Evolutionary conservation across 2,113 vertebrate genomes (phyloP), one percentile per base, ranked within the genome.

Genomic region (Leiothrix lutea): DNA sequence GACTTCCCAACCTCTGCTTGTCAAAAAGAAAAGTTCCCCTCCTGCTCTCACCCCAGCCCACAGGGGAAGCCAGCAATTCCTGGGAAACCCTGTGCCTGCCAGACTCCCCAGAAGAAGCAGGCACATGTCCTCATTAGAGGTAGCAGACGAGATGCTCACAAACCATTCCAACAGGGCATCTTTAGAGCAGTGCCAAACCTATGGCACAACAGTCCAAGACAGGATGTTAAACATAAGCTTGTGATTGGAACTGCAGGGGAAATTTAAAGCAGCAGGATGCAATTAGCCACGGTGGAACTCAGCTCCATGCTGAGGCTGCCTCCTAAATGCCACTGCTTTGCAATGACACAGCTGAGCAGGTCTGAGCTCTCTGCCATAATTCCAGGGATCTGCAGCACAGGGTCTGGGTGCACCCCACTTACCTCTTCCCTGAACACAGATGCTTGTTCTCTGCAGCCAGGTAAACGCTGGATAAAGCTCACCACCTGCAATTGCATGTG

Each of bases 371-470:
- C 81, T 40, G 79, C 57, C 3, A 0, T 2, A 21, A 35, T 13
- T 57, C 40, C 71, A 48, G 35, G 35, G 48, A n/a, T 47, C 28
- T 38, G 45, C 54, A 66, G 61, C 77, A 58, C 38, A 31, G 56
- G 40, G 8, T 2, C 23, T 19, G 42, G 54, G 50, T 47, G 60
- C 64, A 12, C 17, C 20, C 8, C 3, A 57, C 97, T 98, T 96
- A 99, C 99, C 98, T 99, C 99, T 24, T 98, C 99, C 96, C 98
- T 98, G 98, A 99, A 99, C 15, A 98, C 98, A 22, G 98, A 95
- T 1, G 98, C 98, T 48, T 99, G 98, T 40, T 99, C 99, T 94
- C 98, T 99, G 96, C 99, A 99, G 22, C 99, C 99, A 24, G 99
- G 99, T 3, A 99, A 95, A 56, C 98, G 98, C 96, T 98, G 98